Conservation (phyloP, 2,113 vertebrate species). For the Panthera leo region DNA sequence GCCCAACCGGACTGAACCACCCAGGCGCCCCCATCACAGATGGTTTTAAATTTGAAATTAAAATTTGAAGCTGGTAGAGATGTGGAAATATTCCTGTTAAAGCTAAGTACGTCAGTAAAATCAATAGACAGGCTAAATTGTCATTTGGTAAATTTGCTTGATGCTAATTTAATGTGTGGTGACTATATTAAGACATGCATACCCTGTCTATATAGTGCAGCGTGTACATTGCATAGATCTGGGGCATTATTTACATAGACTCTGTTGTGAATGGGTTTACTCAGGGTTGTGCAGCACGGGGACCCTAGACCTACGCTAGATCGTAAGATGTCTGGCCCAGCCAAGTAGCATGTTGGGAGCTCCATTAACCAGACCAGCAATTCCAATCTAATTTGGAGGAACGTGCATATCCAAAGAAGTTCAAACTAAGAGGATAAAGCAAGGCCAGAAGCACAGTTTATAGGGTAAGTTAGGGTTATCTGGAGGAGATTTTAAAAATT, state of each 20-base stretch:
- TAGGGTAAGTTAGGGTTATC: not conserved
- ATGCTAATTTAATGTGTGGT: not conserved
- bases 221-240: not conserved
- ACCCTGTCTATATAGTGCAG: no score
- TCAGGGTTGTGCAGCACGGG: not conserved
- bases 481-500: not conserved
- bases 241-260: not conserved
- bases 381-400: not conserved
- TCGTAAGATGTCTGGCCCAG: not conserved
- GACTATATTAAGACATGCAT: not conserved
- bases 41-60: no score
- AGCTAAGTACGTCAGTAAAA: not conserved
- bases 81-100: slow-evolving; percentile 28
- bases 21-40: no score
- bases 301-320: not conserved
- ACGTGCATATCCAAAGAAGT: not conserved
- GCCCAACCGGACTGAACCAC: no score
- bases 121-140: not conserved
- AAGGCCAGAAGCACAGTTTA: not conserved
- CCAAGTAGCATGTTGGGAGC: not conserved
- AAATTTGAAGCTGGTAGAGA: not conserved
- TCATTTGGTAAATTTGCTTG: not conserved
- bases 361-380: not conserved
- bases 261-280: no score
- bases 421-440: not conserved